These are phyloP conservation scores for Fregetta grallaria DNA, from an alignment of 2,113 vertebrate genomes.

Conservation along the genomic window DNA sequence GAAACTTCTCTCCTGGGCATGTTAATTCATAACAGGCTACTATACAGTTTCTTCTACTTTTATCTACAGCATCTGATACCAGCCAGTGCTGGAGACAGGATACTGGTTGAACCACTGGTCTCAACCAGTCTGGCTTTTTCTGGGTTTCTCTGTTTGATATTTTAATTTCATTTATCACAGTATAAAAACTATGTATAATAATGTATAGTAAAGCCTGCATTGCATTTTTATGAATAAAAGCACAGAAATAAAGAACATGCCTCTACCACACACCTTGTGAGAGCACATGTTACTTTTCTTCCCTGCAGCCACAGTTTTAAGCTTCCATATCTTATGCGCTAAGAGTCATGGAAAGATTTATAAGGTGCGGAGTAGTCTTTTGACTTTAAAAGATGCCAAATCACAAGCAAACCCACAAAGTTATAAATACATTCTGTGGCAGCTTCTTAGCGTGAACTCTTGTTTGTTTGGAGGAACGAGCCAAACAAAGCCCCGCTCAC, in stretches of 20 bases:
- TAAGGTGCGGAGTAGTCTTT: neutral
- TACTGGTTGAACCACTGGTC: neutral
- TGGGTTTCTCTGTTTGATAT: neutral
- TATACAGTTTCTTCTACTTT: neutral
- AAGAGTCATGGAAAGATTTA: neutral
- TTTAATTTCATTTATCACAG: constrained; percentile 32
- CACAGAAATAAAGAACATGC: constrained; percentile 14
- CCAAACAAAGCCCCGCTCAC: neutral
- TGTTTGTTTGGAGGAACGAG: neutral
- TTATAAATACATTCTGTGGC: neutral
- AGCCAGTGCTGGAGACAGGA: constrained; percentile 9
- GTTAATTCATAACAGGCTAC: neutral
- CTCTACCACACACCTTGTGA: neutral
- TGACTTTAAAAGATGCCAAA: neutral
- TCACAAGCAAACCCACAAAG: neutral
- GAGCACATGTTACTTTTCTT: neutral
- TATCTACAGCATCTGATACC: constrained; percentile 30
- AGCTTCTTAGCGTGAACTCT: neutral
- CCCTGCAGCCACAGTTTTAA: neutral
- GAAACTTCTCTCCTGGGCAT: neutral
- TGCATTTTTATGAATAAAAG: neutral
- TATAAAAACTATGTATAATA: neutral
- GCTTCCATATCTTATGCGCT: neutral
- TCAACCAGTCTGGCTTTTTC: neutral
- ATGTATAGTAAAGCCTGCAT: neutral